Evolutionary conservation across 2,113 vertebrate species (phyloP).

Genomic region (Ptychochromis oligacanthus): DNA sequence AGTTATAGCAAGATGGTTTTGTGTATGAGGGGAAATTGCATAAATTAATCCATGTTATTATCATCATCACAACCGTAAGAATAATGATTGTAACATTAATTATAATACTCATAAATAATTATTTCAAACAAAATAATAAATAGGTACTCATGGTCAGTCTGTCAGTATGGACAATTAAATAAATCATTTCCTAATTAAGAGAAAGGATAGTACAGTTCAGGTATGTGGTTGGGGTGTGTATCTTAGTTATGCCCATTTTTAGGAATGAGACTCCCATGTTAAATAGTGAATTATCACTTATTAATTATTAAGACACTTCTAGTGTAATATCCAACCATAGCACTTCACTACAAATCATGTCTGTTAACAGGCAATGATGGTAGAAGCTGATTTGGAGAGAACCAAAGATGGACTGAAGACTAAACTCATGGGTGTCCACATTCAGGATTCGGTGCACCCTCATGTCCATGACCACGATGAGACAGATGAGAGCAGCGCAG

Average conservation of each 20-base stretch:
- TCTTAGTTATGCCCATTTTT: background rate
- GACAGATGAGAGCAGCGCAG: slow-evolving; percentile 92
- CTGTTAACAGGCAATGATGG: slow-evolving; percentile 84
- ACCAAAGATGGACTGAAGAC: slow-evolving; percentile 91
- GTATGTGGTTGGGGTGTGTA: background rate
- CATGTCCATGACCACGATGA: slow-evolving; percentile 89
- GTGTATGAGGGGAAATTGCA: no score
- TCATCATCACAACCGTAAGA: background rate
- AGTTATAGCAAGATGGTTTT: no score
- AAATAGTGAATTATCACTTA: background rate
- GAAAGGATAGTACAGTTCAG: no score
- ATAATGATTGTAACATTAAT: background rate
- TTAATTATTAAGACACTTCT: background rate
- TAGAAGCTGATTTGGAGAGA: slow-evolving; percentile 91
- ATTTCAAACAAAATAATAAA: background rate
- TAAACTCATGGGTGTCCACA: slow-evolving; percentile 88
- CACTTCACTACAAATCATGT: slow-evolving; percentile 13
- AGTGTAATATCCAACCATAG: background rate
- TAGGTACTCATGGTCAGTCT: background rate
- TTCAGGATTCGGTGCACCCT: slow-evolving; percentile 84
- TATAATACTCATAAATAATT: background rate
- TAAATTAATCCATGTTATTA: background rate
- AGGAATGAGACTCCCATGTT: background rate
- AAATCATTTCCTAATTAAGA: no score
- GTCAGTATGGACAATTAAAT: no score